Evolutionary conservation across 1,140 invertebrate genomes (phyloP), one percentile per base, ranked within the genome.

Genomic region (Heliconius nattereri): DNA sequence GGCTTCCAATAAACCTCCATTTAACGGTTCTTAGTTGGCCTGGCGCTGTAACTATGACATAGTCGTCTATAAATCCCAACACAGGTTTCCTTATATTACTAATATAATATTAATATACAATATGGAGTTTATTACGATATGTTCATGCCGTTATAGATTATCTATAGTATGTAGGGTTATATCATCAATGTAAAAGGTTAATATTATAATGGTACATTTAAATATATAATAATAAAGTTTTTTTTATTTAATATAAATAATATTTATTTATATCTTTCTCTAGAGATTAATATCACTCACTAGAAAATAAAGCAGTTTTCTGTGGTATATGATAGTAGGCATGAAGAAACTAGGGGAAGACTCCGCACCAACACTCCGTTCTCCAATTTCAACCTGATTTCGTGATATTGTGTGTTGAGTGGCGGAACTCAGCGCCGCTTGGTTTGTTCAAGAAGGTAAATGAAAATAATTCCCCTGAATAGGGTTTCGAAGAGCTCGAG

Each of bases 11-110:
- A 70, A 79, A 82, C 78, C 45, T 37, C 23, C 37, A 81, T 78
- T 74, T 73, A 73, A 71, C 29, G 78, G 74, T 66, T 78, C 29
- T 74, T 70, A 82, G 29, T 72, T 23, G 57, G 81, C 57, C 75
- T 20, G 26, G 29, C 7, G 72, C 52, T 73, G 32, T 40, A 60
- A 74, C 71, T 80, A 83, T 76, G 73, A 78, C 57, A 81, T 79
- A 78, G 73, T 72, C 52, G 76, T 71, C 79, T 76, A 84, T 84
- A 84, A 84, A 82, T 82, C 83, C 78, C 72, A n/a, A 45, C 26
- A 19, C 83, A 77, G 70, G 83, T 84, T 84, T 84, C 83, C 83
- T 78, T 84, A 81, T 84, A 81, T 19, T 79, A 45, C 76, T 73
- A 78, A 75, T 70, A 78, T 78, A 45, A 71, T 71, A 82, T 81